Evolutionary conservation across 2,797 vertebrate species (phyloP), one percentile per base, ranked within the genome.

Genomic region (Etheostoma perlongum): DNA sequence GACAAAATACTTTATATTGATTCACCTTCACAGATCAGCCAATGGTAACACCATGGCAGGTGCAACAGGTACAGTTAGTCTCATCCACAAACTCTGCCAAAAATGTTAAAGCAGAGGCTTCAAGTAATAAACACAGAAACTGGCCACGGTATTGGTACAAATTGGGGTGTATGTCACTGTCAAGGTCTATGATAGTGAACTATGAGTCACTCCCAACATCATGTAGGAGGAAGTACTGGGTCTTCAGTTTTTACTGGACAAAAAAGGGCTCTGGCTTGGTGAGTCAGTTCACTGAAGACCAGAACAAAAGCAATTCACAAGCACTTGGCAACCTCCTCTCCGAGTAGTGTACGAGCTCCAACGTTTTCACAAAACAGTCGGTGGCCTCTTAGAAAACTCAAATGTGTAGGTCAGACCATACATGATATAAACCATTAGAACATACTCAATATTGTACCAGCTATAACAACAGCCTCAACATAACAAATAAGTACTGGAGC

Each of bases 181-280:
- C 77, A 89, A 85, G 79, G 76, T 80, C 72, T 66, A 18, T 69
- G 85, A 90, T 86, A 90, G 86, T 85, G 86, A 91, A 88, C 91
- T 88, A 58, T 95, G 94, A 95, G 75, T 94, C 93, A 93, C 70
- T 90, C 13, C 36, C 14, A 84, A 85, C 91, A 92, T 91, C 84
- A 84, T 83, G 82, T 79, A 78, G 83, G 81, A 81, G 80, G 80
- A 81, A 83, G 74, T 67, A 73, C 85, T 64, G 76, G 66, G 69
- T 78, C 77, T 90, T 88, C 81, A 83, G 78, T 85, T 89, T 81
- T 62, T 82, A 70, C 65, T 47, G 79, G 72, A 92, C 74, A 92
- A 88, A 92, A 42, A 85, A 84, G 54, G 15, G 72, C 75, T 86
- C 74, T 67, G 85, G 85, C 78, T 86, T 88, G 81, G 84, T 46